Evolutionary conservation across 2,888 invertebrate genomes (phyloP), one percentile per base, ranked within the genome.

Genomic region (Galerucella nymphaeae): DNA sequence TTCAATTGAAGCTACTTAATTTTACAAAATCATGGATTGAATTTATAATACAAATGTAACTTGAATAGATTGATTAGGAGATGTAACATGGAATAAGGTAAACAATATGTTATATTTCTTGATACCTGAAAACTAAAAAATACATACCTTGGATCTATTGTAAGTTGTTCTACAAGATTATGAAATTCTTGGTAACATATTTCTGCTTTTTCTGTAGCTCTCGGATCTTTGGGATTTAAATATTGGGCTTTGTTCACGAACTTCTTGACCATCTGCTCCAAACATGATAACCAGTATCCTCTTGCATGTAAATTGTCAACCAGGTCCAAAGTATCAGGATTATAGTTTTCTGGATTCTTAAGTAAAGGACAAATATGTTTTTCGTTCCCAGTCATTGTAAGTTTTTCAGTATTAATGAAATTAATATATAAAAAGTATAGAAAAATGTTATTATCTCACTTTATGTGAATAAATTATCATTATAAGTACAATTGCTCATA

Each of bases 241-340:
- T 90, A 88, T 65, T 93, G 90, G 1, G 98, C 98, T 85, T 94
- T 93, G 77, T 90, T 90, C 30, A 95, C 93, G 87, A 95, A 96
- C 88, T 95, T 96, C 78, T 93, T 92, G 16, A 95, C 93, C 80
- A 96, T 92, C 78, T 92, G 93, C 84, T 95, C 94, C 84, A 98
- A 95, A 85, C 97, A 96, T 76, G 93, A 90, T 62, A 98, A 90
- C 98, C 98, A 99, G 87, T 98, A 98, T 79, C 89, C 91, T 84
- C 95, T 91, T 14, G 97, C 98, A 84, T 94, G 94, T 77, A 90
- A 89, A 85, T 98, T 96, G 81, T 91, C 90, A 74, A 94, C 91
- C 72, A 99, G 90, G 87, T 98, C 96, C 77, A 97, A 92, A 42
- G 96, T 96, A 86, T 99, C 98, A 1, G 98, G 96, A 85, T 91